Conservation (phyloP, 2,113 vertebrate species). For the Tenrec ecaudatus region DNA sequence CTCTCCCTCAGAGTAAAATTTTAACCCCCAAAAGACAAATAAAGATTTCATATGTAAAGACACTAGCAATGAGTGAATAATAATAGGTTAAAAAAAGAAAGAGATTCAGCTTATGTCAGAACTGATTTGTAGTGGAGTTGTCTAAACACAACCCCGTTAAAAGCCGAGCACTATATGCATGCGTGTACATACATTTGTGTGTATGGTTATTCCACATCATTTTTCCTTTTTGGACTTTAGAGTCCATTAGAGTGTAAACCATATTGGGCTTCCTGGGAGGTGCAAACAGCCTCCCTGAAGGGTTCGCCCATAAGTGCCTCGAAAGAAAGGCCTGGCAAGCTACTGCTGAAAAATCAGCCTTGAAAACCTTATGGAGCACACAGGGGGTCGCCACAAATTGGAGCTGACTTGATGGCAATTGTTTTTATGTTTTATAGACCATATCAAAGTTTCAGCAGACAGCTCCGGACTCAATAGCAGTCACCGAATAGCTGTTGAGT, state of each 20-base stretch:
- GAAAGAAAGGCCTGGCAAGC: neutral
- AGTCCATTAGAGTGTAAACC: neutral
- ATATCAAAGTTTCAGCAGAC: neutral
- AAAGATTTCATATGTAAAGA: neutral
- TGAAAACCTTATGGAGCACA: neutral
- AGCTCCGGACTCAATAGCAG: neutral
- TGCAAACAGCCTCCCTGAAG: neutral
- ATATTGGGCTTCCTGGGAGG: neutral
- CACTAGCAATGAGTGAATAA: neutral
- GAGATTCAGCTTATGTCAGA: neutral
- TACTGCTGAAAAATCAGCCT: neutral
- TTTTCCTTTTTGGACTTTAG: neutral
- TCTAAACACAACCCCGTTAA: neutral
- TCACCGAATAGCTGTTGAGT: neutral
- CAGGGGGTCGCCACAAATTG: neutral
- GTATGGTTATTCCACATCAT: neutral
- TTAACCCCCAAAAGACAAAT: neutral
- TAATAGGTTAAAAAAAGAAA: neutral
- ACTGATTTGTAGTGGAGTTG: neutral
- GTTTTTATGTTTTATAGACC: neutral
- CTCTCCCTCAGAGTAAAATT: neutral
- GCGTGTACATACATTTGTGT: neutral
- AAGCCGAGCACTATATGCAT: neutral
- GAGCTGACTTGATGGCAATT: neutral
- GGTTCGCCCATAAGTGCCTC: neutral